These are phyloP conservation scores for Rattus norvegicus DNA, from an alignment of 2,113 vertebrate species.

Conservation along the genomic window DNA sequence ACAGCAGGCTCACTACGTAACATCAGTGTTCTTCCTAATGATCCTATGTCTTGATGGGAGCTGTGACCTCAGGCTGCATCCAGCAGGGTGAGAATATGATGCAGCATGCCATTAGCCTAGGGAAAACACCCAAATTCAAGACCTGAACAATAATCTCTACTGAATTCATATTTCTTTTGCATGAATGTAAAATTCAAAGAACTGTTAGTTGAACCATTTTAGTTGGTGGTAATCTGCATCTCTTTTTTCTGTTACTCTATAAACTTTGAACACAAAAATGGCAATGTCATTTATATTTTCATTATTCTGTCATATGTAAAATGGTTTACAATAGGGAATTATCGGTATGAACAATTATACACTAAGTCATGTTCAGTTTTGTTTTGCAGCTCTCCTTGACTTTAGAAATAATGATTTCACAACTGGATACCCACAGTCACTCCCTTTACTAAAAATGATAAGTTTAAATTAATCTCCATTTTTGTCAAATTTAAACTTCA, in stretches of 20 bases:
- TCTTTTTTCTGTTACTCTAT: not conserved
- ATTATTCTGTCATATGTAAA: not conserved
- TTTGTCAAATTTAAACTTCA: not conserved
- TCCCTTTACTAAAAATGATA: not conserved
- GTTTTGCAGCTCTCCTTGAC: not conserved
- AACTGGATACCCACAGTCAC: not conserved
- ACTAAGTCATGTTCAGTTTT: not conserved
- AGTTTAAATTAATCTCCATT: not conserved
- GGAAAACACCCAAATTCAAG: not conserved
- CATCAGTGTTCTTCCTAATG: not conserved
- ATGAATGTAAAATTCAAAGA: not conserved
- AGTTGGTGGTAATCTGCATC: not conserved
- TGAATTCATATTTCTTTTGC: not conserved
- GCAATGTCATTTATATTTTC: not conserved
- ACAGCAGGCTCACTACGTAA: not conserved
- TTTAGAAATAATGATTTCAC: not conserved
- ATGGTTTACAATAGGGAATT: not conserved
- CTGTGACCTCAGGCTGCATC: not conserved
- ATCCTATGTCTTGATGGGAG: not conserved
- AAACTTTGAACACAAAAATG: not conserved
- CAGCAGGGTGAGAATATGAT: not conserved
- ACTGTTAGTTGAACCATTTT: not conserved
- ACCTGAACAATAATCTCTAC: not conserved
- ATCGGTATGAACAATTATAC: not conserved
- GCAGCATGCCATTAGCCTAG: not conserved